Conservation (phyloP, 2,113 vertebrate genomes). For the Kryptolebias marmoratus region DNA sequence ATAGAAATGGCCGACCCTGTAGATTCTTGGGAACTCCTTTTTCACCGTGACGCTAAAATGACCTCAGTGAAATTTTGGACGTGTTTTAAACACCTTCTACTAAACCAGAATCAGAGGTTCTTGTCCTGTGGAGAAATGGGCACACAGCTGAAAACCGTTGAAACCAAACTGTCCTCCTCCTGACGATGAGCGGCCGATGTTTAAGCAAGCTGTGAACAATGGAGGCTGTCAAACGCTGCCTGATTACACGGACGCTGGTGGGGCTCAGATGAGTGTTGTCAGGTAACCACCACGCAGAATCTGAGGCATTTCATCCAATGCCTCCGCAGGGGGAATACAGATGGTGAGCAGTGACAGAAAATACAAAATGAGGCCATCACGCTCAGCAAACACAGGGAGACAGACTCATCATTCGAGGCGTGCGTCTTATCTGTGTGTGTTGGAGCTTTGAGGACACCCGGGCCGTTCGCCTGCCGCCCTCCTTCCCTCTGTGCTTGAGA, state of each 20-base stretch:
- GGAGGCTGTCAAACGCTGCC: constrained; percentile 22
- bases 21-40: too few relatives aligned
- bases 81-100: not conserved
- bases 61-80: constrained; percentile 18
- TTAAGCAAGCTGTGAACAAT: constrained; percentile 41
- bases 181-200: constrained; percentile 21
- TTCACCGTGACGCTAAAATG: too few relatives aligned
- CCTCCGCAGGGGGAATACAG: constrained; percentile 10
- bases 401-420: constrained; percentile 11
- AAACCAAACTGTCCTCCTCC: not conserved
- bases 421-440: constrained; percentile 17
- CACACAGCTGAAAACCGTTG: not conserved
- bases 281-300: constrained; percentile 17
- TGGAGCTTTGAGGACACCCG: constrained; percentile 43
- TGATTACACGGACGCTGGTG: constrained; percentile 25
- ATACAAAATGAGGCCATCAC: constrained; percentile 27
- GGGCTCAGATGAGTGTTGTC: constrained; percentile 44
- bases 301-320: constrained; percentile 4
- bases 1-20: too few relatives aligned
- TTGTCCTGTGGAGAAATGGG: not conserved
- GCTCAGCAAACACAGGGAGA: constrained; percentile 13
- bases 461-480: constrained; percentile 9
- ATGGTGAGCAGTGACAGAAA: constrained; percentile 24
- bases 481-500: constrained; percentile 13
- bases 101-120: not conserved